Base-by-base conservation (phyloP, 1,140 invertebrate species). In the Aphelinus certus region DNA sequence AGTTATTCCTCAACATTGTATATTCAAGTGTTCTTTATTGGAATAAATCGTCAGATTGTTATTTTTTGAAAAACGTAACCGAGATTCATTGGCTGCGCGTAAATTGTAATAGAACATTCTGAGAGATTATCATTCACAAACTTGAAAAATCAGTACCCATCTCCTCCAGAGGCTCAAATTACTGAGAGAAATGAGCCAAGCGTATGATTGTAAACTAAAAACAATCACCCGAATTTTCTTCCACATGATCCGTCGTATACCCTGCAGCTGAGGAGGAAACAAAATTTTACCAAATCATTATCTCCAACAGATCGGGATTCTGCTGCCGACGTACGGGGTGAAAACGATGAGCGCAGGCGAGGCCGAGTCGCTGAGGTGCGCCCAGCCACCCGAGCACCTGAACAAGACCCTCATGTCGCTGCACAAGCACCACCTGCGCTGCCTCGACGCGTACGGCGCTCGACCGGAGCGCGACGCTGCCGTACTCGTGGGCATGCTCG, bases 401-500 rank as follows among this genome's bases (percentile, higher is more conserved):
- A 81, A 77, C 0, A 80, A 78, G 67, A 86, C 71, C 60, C 57
- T 88, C 26, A 60, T 26, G 0, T 84, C 80, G 2, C 49, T 88
- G 46, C 58, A 67, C 0, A 7, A n/a, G 7, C 73, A 76, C 3
- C 84, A 88, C 9, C 89, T 94, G 84, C 87, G 90, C 47, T 92
- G 91, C 77, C 80, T 90, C 42, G 93, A 91, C 83, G 78, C 86
- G 3, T 92, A 92, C 77, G 90, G 89, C 0, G 86, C 90, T 7
- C 82, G 87, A 47, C 91, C 92, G 0, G 92, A 93, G 80, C 89
- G 83, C 49, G 93, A 93, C 77, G 92, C 90, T 1, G 85, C 89
- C 6, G 85, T 94, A 7, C 88, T 95, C 49, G 84, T 95, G 1
- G 92, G 92, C 0, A 84, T 93, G 3, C 84, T 95, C 5, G 90